phyloP scores from a whole-genome alignment of 1,140 invertebrate species.

The Homarus americanus region DNA sequence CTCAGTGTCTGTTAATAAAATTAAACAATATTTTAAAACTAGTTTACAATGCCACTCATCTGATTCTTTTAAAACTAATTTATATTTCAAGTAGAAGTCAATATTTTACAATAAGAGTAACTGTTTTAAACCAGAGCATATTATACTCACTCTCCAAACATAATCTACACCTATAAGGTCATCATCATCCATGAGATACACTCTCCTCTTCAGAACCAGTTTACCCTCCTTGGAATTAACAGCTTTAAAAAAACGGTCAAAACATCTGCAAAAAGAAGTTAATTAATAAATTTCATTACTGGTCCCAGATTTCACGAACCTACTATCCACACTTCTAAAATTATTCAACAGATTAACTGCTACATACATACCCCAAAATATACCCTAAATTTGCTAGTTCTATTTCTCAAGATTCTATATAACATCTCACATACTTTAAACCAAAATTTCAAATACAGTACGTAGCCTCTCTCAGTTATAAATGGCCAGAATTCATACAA shows the following conservation, averaged over 20 bases:
- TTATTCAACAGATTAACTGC: no score
- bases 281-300: no score
- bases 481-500: no score
- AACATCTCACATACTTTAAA: no score
- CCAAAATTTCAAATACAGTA: no score
- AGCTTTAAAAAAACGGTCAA: constrained; percentile 96
- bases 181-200: constrained; percentile 84
- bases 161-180: constrained; percentile 98
- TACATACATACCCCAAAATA: no score
- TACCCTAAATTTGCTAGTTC: no score
- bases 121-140: background rate
- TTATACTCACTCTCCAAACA: constrained; percentile 89
- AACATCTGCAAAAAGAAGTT: constrained; percentile 83
- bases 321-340: no score
- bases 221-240: constrained; percentile 98
- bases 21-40: background rate
- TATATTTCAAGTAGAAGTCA: background rate
- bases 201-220: constrained; percentile 90
- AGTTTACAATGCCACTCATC: background rate
- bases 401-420: no score
- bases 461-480: no score
- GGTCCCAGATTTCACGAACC: no score
- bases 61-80: background rate
- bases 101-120: background rate
- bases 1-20: background rate